Evolutionary conservation across 2,797 vertebrate species (phyloP).

Genomic region (Characodon lateralis): DNA sequence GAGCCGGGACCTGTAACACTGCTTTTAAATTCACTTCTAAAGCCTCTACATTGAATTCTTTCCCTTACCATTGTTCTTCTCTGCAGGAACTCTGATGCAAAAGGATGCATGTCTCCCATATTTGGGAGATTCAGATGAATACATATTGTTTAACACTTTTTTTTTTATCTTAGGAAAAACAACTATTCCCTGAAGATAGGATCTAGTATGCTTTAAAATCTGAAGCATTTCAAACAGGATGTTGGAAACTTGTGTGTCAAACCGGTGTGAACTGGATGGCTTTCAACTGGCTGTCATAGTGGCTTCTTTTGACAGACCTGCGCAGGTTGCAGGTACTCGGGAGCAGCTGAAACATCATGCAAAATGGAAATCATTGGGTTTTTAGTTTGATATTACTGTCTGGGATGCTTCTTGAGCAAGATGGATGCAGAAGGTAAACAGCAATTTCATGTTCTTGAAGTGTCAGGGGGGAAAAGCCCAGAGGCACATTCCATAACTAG

Average conservation of each 20-base stretch:
- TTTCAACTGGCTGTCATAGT: constrained; percentile 48
- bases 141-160: constrained; percentile 44
- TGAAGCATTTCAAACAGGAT: constrained; percentile 58
- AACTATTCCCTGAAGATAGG: constrained; percentile 55
- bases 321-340: constrained; percentile 48
- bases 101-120: constrained; percentile 5
- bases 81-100: constrained; percentile 27
- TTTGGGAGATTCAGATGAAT: constrained; percentile 30
- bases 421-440: constrained; percentile 54
- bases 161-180: constrained; percentile 58
- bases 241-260: constrained; percentile 59
- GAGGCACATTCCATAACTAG: constrained; percentile 58
- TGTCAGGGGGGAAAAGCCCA: constrained; percentile 30
- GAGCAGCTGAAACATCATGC: constrained; percentile 40
- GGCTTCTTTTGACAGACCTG: constrained; percentile 41
- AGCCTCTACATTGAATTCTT: constrained; percentile 42
- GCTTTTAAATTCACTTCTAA: constrained; percentile 55
- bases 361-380: constrained; percentile 52
- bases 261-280: constrained; percentile 43
- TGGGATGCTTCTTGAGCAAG: constrained; percentile 55
- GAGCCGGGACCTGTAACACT: constrained; percentile 46
- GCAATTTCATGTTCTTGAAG: constrained; percentile 52
- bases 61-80: constrained; percentile 13
- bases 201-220: constrained; percentile 45
- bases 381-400: constrained; percentile 60